Evolutionary conservation across 2,797 vertebrate species (phyloP), one percentile per base, ranked within the genome.

Genomic region (Lateolabrax maculatus): DNA sequence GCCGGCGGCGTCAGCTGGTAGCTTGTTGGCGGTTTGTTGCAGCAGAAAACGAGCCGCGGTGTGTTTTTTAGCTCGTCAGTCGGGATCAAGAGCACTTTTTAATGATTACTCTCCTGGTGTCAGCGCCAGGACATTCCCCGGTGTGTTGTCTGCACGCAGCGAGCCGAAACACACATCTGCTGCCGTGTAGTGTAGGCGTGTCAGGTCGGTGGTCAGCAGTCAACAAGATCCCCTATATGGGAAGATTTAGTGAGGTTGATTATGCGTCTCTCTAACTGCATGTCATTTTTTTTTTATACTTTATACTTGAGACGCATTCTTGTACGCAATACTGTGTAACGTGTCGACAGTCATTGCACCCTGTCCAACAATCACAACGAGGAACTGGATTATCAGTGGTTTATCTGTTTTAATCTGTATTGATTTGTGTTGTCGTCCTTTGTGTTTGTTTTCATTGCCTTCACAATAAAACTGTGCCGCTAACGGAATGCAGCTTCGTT

Each of bases 141-240:
- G 6, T 16, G 9, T 11, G 2, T 66, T 43, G 39, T 23, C 5
- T 43, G 37, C 21, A 25, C 27, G 44, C 36, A 27, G 4, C 4
- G 56, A 61, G 6, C 36, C 15, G 61, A 36, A 70, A 12, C 31
- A 2, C 51, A 12, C 18, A 27, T 49, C 55, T 34, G 41, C 52
- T 69, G 56, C 58, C 41, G 58, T 64, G 12, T 51, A 78, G 69
- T 11, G 44, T 41, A 81, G 81, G 69, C 71, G 84, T 48, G 52
- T 16, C 21, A 53, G 64, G 2, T 11, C 31, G 62, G 51, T 70
- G 58, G 9, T 16, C 58, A 51, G 16, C 61, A 58, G 72, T 19
- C 10, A 36, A 12, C 2, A 46, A 29, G 57, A 36, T 37, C 18
- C 29, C 9, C 6, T 49, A 27, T 23, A n/a, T 25, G 39, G 46